Evolutionary conservation across 2,113 vertebrate species (phyloP).

Genomic region (Calidris pygmaea): DNA sequence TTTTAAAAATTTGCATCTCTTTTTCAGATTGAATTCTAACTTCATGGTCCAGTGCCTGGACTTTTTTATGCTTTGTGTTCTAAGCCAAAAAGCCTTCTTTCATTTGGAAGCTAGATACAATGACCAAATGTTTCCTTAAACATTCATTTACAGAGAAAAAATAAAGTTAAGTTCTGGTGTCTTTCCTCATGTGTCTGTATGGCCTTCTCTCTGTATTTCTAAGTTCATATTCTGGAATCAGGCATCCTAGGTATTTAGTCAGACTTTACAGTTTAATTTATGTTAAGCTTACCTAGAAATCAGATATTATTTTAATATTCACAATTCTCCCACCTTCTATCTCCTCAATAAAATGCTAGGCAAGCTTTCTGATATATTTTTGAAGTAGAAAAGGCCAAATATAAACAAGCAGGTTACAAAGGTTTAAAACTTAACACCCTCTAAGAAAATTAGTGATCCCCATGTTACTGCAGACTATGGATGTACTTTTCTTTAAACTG

Average conservation of each 20-base stretch:
- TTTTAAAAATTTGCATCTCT: background rate
- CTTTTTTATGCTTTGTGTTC: background rate
- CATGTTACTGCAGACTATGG: background rate
- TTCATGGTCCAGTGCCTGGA: accelerated
- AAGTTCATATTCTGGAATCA: background rate
- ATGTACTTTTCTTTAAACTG: background rate
- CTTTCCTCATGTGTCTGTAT: background rate
- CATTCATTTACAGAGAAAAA: background rate
- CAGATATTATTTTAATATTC: background rate
- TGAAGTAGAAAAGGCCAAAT: background rate
- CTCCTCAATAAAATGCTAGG: background rate
- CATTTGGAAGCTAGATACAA: background rate
- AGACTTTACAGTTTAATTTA: background rate
- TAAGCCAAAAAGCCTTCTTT: background rate
- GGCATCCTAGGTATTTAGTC: background rate
- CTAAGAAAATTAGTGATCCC: background rate
- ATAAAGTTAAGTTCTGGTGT: background rate
- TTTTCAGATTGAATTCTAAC: background rate
- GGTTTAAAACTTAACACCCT: background rate
- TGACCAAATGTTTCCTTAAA: background rate
- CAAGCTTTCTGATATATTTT: background rate
- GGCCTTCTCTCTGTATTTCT: background rate
- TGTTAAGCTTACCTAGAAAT: background rate
- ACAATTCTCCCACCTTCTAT: background rate
- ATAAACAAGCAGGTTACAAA: background rate